These are phyloP conservation scores for Acromyrmex heyeri DNA, from an alignment of 1,140 invertebrate species.

Conservation along the genomic window DNA sequence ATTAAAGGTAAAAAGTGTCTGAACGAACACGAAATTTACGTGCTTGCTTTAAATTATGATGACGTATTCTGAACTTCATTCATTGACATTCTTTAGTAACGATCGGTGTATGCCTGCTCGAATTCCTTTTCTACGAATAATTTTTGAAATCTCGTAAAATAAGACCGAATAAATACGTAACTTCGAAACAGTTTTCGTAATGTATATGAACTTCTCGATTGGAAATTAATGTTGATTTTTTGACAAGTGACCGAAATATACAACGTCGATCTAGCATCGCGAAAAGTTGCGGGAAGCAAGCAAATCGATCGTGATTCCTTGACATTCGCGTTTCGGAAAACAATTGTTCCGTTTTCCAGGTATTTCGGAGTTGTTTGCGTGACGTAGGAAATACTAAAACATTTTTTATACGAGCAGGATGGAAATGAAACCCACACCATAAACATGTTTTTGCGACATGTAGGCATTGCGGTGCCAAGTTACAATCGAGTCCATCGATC, in stretches of 20 bases:
- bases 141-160: not conserved
- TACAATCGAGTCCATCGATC: slow-evolving; percentile 70
- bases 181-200: not conserved
- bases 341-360: not conserved
- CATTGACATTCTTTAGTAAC: not conserved
- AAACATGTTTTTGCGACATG: slow-evolving; percentile 32
- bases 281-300: not conserved
- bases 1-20: not conserved
- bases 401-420: slow-evolving; percentile 3
- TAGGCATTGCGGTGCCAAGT: slow-evolving; percentile 11
- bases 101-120: not conserved
- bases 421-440: not conserved
- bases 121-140: not conserved
- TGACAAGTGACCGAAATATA: slow-evolving; percentile 47
- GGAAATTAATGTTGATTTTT: slow-evolving; percentile 51
- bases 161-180: not conserved
- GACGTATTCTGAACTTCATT: not conserved
- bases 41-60: not conserved
- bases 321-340: not conserved
- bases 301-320: slow-evolving; percentile 3
- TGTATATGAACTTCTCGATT: slow-evolving; percentile 3
- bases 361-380: not conserved
- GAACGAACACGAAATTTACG: not conserved
- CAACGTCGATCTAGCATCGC: slow-evolving; percentile 42
- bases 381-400: not conserved